Base-by-base conservation (phyloP, 2,888 invertebrate genomes). In the Drosophila siamana region DNA sequence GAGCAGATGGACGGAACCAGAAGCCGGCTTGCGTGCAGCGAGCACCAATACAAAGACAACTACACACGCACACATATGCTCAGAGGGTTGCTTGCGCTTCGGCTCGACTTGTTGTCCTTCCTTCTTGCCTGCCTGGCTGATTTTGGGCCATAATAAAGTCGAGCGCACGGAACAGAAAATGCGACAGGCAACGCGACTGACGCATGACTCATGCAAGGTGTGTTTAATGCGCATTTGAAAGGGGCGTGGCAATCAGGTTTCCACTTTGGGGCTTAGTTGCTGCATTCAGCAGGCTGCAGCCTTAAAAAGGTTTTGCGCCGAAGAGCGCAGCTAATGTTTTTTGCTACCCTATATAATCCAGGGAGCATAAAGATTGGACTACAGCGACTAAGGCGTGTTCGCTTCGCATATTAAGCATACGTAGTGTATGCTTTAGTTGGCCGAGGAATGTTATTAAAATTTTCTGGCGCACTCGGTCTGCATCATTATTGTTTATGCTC, bases 181-280 rank as follows among this genome's bases (percentile, higher is more conserved):
- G 68, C 83, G 68, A 76, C 75, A 67, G 63, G 67, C 69, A 48
- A n/a, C 19, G n/a, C 33, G n/a, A 11, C 48, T 38, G 52, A 47
- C 52, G 75, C 73, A 86, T 85, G 85, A 85, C 86, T 85, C 85
- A 85, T 85, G 78, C 80, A 88, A 75, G 85, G 85, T 85, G 86
- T 86, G 86, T 73, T 86, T 78, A 75, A 75, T 73, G 77, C 88
- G 83, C 80, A 68, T 79, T 62, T 52, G 40, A 19, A 8, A 22
- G 15, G 55, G 60, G 60, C 60, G 52, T 60, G 57, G 28, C 33
- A 16, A 44, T 41, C 30, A 40, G 48, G 40, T 28, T 56, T 40
- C 40, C 59, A 13, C 9, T 26, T 50, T 19, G 48, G 48, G 8
- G 8, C 24, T 38, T 70, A 24, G 36, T 13, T n/a, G 54, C 24